Base-by-base conservation (phyloP, 2,113 vertebrate species). In the Heterotis niloticus region DNA sequence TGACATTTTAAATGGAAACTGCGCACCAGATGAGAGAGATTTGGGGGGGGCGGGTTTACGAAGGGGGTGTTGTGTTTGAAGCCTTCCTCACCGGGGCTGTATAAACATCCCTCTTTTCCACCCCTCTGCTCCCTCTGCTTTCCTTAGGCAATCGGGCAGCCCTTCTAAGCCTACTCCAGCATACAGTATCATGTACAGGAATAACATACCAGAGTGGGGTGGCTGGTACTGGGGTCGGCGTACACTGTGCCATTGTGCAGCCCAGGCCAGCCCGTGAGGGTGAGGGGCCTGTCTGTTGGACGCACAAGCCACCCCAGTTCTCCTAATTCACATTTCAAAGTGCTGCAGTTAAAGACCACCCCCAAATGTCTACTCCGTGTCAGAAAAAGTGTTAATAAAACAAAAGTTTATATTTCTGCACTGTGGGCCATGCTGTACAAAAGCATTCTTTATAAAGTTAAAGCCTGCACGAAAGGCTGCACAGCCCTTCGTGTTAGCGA, bases 1-100 rank as follows among this genome's bases (percentile, higher is more conserved):
- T 92, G 91, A 91, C 88, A 90, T 92, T 92, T 89, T 85, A 89
- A 93, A 90, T 92, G 91, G 91, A 93, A 92, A 92, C 91, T 84
- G 87, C 87, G 85, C 84, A 85, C 88, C 91, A 94, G 90, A 94
- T 92, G 91, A 92, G 89, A 89, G 84, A 88, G 87, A 89, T 89
- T 86, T 87, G 78, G 84, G 82, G 82, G n/a, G 82, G 77, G 81
- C 73, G 82, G 76, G 77, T 77, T 84, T 87, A 76, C 64, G 80
- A 82, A 81, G 87, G 74, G 69, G 73, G 56, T 88, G 88, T 86
- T 89, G 89, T 84, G 87, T 85, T 89, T 84, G 82, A 90, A 89
- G 85, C 86, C 83, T 88, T 91, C 88, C 90, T 93, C 89, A 88
- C 91, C 86, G 86, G 84, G 71, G 89, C 88, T 87, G 88, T 85